Base-by-base conservation (phyloP, 2,797 vertebrate species). In the Pseudomugil gertrudae region DNA sequence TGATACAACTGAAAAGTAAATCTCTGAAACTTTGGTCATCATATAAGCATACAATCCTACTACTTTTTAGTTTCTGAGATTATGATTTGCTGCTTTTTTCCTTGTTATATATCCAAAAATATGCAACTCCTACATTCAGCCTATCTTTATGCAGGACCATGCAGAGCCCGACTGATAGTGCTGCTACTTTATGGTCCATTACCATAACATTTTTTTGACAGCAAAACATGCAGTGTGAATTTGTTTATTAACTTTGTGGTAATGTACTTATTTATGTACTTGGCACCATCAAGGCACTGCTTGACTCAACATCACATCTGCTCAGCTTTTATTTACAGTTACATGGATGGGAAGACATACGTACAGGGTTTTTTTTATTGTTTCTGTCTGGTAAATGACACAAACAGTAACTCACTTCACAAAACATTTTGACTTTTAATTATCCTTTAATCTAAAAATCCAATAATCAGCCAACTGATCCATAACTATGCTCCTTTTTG, bases 261-360 rank as follows among this genome's bases (percentile, higher is more conserved):
- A 11, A 47, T 21, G n/a, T 21, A 47, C 4, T 21, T 23, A 21
- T 9, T 21, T 21, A 21, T 47, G 43, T 21, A 47, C n/a, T 47
- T 47, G 7, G 40, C 19, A n/a, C 19, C 40, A 45, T 45, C n/a
- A 45, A n/a, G 43, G 43, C 43, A 47, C 43, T 10, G 43, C 43
- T 47, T 47, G 43, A 47, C 43, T 47, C n/a, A n/a, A 47, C 43
- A 48, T 62, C 51, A 35, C 33, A 14, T 33, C 36, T 32, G 40
- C 27, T 21, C n/a, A 17, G 36, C 62, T 43, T 35, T 54, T 50
- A 43, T 43, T 52, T 52, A 64, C n/a, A 40, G 26, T 32, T 32
- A 4, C 1, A 17, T 32, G 13, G 48, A 47, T 52, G 19, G 9
- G 29, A 30, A 9, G 33, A 51, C 43, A 54, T 59, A 10, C 9